phyloP scores from a whole-genome alignment of 2,888 invertebrate genomes.

The Thyatira batis region DNA sequence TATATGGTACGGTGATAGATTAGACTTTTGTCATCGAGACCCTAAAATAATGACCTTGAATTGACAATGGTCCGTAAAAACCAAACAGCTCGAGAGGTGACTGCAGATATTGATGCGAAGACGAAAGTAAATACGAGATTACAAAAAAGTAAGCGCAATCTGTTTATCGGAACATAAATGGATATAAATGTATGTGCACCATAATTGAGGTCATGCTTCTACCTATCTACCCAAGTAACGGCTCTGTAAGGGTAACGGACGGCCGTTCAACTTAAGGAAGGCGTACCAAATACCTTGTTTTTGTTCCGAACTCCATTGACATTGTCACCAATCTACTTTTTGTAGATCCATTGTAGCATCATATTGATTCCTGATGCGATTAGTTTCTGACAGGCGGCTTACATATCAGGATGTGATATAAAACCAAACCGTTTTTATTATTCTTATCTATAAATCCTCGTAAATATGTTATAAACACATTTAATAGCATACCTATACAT shows the following conservation, averaged over 20 bases:
- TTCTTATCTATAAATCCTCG: too few relatives aligned
- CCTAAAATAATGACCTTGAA: too few relatives aligned
- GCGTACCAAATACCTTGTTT: constrained; percentile 48
- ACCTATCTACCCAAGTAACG: constrained; percentile 30
- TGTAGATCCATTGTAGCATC: constrained; percentile 40
- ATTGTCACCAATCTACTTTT: constrained; percentile 51
- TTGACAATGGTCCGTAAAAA: too few relatives aligned
- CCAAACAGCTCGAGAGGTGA: too few relatives aligned
- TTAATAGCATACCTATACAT: neutral
- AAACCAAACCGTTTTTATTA: neutral
- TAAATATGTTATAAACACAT: too few relatives aligned
- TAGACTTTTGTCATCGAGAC: too few relatives aligned
- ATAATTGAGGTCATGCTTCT: constrained; percentile 26
- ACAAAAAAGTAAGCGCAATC: neutral
- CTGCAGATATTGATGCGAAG: neutral
- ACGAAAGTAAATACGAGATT: neutral
- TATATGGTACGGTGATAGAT: too few relatives aligned
- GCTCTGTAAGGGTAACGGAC: constrained; percentile 34
- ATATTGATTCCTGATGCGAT: constrained; percentile 15
- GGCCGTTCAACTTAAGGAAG: constrained; percentile 58
- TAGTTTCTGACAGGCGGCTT: neutral
- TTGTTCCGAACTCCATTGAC: constrained; percentile 34
- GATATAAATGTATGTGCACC: constrained; percentile 11
- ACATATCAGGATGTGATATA: neutral
- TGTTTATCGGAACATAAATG: neutral